phyloP scores from a whole-genome alignment of 2,797 vertebrate species.

The Molossus molossus region DNA sequence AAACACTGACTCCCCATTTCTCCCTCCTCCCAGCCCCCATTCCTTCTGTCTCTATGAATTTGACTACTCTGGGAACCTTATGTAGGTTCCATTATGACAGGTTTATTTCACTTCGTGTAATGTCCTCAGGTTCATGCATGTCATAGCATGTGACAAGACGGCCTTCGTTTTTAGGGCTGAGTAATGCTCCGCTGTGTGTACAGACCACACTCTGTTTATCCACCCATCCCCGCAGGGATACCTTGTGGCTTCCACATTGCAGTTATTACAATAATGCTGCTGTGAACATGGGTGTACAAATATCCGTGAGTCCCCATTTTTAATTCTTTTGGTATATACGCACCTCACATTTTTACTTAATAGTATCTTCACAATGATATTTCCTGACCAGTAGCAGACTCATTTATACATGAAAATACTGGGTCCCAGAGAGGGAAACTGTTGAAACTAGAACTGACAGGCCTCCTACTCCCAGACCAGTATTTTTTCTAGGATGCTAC shows the following conservation, averaged over 20 bases:
- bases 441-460: neutral
- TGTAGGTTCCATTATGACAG: neutral
- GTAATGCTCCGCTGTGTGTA: neutral
- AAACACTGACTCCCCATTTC: neutral
- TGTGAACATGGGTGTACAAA: neutral
- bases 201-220: neutral
- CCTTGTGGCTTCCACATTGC: neutral
- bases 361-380: neutral
- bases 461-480: neutral
- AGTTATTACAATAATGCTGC: too few relatives aligned
- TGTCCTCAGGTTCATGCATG: neutral
- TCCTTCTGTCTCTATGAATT: neutral
- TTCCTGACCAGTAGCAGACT: neutral
- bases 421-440: neutral
- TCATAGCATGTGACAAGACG: too few relatives aligned
- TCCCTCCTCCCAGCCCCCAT: fast-evolving
- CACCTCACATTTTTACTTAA: neutral
- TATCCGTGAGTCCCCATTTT: too few relatives aligned
- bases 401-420: neutral
- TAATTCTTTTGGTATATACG: neutral
- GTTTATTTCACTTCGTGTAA: too few relatives aligned
- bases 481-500: neutral
- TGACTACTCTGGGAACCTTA: neutral
- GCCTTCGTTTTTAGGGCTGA: neutral
- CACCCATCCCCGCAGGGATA: neutral